Percentiles rank a stretch among this genome's conserved stretches.
Conservation (phyloP, 2,113 vertebrate genomes). For the Hepsetus odoe region DNA sequence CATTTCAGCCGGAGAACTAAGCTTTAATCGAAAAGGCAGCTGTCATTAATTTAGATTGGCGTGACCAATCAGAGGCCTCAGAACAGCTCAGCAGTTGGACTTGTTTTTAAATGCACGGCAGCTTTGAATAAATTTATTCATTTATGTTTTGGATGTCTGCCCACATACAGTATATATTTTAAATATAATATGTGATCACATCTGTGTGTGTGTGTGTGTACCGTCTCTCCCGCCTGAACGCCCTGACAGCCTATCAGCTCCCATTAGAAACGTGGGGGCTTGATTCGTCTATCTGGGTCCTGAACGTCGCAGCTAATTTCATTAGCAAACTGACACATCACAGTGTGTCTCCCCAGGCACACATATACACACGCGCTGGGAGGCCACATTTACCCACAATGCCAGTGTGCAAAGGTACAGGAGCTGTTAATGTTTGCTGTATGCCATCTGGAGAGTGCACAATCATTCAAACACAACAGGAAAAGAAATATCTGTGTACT, state of each 20-base stretch:
- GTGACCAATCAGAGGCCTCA: not conserved
- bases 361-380: not conserved
- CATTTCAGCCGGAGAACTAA: not conserved
- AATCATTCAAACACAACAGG: not conserved
- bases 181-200: not conserved
- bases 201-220: not conserved
- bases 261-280: not conserved
- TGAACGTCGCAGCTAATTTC: slow-evolving; percentile 22
- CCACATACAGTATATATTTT: not conserved
- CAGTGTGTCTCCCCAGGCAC: not conserved
- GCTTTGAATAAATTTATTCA: not conserved
- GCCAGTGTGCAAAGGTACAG: not conserved
- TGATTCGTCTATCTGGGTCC: not conserved
- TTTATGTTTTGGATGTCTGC: not conserved
- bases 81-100: not conserved
- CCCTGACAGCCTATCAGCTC: not conserved
- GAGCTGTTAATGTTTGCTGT: not conserved
- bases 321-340: slow-evolving; percentile 23
- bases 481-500: too few relatives aligned
- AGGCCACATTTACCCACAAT: not conserved
- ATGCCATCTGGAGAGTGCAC: not conserved
- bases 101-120: not conserved
- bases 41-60: not conserved
- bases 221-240: not conserved
- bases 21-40: not conserved